These are phyloP conservation scores for Paratrypauchen microcephalus DNA, from an alignment of 2,797 vertebrate genomes.

Conservation along the genomic window DNA sequence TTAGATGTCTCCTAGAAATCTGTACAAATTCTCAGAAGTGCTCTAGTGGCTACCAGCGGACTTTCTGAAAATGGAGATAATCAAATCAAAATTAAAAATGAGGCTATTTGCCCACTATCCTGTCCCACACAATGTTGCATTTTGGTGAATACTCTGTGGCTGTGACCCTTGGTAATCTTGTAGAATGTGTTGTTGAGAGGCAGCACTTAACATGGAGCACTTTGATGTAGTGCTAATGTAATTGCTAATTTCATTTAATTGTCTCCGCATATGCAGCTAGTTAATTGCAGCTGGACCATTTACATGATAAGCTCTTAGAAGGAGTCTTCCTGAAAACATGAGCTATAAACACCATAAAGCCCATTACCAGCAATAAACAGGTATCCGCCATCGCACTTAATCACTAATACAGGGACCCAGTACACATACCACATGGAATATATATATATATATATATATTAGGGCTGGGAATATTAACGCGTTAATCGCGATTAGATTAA, in stretches of 20 bases:
- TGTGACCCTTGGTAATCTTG: conserved; percentile 54
- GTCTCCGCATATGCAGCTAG: conserved; percentile 61
- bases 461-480: too few relatives aligned
- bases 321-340: conserved; percentile 49
- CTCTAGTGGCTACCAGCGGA: neutral
- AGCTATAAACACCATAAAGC: conserved; percentile 57
- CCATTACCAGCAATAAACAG: conserved; percentile 66
- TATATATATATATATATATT: too few relatives aligned
- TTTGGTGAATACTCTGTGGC: conserved; percentile 49
- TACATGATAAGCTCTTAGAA: conserved; percentile 56
- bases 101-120: conserved; percentile 24
- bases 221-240: conserved; percentile 71
- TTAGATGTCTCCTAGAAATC: neutral
- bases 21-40: neutral
- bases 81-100: conserved; percentile 39
- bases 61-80: conserved; percentile 30
- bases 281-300: conserved; percentile 68
- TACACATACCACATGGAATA: too few relatives aligned
- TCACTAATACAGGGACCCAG: conserved; percentile 35
- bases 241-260: conserved; percentile 75
- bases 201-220: conserved; percentile 60
- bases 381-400: conserved; percentile 48
- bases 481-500: too few relatives aligned
- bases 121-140: conserved; percentile 31
- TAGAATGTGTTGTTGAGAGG: conserved; percentile 52